A percentile compares a stretch with the other conserved stretches of the same genome.
Conservation (phyloP, 1,140 invertebrate genomes). For the Helicoverpa zea region DNA sequence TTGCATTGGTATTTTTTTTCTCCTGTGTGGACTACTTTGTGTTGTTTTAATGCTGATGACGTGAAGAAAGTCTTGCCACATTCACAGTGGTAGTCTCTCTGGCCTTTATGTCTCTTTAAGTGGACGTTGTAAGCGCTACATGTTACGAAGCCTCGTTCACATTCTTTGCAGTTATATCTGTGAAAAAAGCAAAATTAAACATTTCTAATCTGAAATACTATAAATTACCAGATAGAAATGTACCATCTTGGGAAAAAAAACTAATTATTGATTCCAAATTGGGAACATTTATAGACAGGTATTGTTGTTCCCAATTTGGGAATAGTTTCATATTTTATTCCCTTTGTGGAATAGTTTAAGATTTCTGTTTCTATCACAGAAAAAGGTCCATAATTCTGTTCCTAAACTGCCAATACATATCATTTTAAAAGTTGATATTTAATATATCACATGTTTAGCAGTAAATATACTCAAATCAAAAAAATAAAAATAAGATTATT, state of each 20-base stretch:
- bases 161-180: slow-evolving; percentile 80
- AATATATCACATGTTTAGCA: too few species aligned
- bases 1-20: slow-evolving; percentile 82
- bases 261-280: too few species aligned
- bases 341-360: neutral
- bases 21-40: slow-evolving; percentile 77
- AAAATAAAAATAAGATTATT: neutral
- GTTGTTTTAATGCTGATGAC: slow-evolving; percentile 79
- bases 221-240: too few species aligned
- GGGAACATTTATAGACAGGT: too few species aligned
- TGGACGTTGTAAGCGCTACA: slow-evolving; percentile 80
- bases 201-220: too few species aligned
- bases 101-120: slow-evolving; percentile 78
- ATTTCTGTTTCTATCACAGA: too few species aligned
- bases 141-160: slow-evolving; percentile 80
- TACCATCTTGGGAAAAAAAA: too few species aligned
- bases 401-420: too few species aligned
- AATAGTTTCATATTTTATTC: neutral
- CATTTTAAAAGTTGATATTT: too few species aligned
- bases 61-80: slow-evolving; percentile 83
- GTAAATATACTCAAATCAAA: neutral
- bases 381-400: too few species aligned
- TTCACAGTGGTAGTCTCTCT: slow-evolving; percentile 78
- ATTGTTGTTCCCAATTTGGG: neutral
- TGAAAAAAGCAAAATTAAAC: slow-evolving; percentile 36